phyloP scores from a whole-genome alignment of 2,888 invertebrate genomes.

The Cylloceria caligata region DNA sequence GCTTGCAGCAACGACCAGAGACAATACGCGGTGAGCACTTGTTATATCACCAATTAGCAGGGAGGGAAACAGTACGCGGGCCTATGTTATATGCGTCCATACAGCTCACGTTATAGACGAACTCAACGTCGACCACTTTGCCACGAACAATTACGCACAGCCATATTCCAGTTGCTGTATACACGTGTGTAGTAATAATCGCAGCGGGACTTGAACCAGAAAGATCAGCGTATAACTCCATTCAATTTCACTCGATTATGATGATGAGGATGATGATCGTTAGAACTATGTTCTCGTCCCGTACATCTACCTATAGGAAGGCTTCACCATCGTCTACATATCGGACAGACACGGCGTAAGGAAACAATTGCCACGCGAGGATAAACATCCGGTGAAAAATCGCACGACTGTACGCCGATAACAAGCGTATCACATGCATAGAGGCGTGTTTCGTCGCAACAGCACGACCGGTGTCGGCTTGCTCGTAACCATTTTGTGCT shows the following conservation, averaged over 20 bases:
- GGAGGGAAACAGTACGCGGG: background rate
- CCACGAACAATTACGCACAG: slow-evolving; percentile 36
- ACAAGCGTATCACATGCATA: background rate
- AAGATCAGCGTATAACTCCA: slow-evolving; percentile 1
- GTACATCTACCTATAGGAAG: background rate
- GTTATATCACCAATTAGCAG: background rate
- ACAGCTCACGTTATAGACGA: slow-evolving; percentile 1
- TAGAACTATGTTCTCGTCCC: slow-evolving; percentile 17
- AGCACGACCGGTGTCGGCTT: background rate
- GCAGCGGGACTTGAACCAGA: slow-evolving; percentile 13
- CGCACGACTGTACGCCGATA: background rate
- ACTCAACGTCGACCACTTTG: slow-evolving; percentile 28
- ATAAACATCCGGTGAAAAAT: slow-evolving; percentile 40
- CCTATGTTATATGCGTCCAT: background rate
- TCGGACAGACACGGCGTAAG: background rate
- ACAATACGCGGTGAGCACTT: slow-evolving; percentile 19
- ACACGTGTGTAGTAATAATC: background rate
- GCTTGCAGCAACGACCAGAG: background rate
- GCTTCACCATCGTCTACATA: background rate
- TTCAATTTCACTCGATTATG: slow-evolving; percentile 37
- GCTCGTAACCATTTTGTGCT: background rate
- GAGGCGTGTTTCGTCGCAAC: background rate
- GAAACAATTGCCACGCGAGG: background rate
- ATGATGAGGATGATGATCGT: slow-evolving; percentile 17
- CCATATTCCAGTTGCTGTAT: background rate